A percentile compares a stretch with the other conserved stretches of the same genome.
Evolutionary conservation across 2,113 vertebrate species (phyloP).

Genomic region (Scomber colias): DNA sequence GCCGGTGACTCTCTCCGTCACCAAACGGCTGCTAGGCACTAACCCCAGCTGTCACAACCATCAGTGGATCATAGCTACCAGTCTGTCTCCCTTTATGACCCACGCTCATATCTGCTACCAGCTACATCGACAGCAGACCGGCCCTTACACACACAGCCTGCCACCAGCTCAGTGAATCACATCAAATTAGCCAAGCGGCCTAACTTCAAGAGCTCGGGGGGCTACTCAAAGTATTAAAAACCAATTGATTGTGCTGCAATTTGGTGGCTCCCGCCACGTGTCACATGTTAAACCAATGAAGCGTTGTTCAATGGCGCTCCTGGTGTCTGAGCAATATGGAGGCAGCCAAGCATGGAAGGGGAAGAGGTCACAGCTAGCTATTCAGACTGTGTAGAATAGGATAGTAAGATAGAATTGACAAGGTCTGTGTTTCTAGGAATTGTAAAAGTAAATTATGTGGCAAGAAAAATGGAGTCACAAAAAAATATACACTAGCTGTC

Average conservation of each 20-base stretch:
- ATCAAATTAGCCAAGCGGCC: constrained; percentile 74
- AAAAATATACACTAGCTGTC: too few relatives aligned
- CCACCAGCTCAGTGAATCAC: constrained; percentile 71
- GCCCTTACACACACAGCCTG: constrained; percentile 46
- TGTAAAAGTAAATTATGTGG: too few relatives aligned
- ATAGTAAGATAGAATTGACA: background rate
- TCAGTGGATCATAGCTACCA: constrained; percentile 68
- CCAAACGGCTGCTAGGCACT: constrained; percentile 71
- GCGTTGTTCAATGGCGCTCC: constrained; percentile 43
- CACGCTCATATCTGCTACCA: constrained; percentile 40
- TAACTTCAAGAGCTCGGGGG: constrained; percentile 64
- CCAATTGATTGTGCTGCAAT: constrained; percentile 78
- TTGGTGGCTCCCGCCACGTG: constrained; percentile 57
- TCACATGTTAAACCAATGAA: constrained; percentile 68
- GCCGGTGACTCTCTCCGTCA: constrained; percentile 57
- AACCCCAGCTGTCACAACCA: constrained; percentile 73
- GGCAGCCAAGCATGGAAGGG: constrained; percentile 46
- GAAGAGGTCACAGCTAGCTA: constrained; percentile 43
- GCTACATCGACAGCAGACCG: constrained; percentile 55
- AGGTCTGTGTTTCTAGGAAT: background rate
- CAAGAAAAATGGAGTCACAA: too few relatives aligned
- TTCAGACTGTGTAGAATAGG: background rate
- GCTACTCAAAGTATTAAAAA: constrained; percentile 74
- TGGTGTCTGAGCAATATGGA: constrained; percentile 74
- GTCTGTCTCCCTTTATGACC: constrained; percentile 76